Conservation (phyloP, 1,140 invertebrate genomes). For the Eubasilissa regina region DNA sequence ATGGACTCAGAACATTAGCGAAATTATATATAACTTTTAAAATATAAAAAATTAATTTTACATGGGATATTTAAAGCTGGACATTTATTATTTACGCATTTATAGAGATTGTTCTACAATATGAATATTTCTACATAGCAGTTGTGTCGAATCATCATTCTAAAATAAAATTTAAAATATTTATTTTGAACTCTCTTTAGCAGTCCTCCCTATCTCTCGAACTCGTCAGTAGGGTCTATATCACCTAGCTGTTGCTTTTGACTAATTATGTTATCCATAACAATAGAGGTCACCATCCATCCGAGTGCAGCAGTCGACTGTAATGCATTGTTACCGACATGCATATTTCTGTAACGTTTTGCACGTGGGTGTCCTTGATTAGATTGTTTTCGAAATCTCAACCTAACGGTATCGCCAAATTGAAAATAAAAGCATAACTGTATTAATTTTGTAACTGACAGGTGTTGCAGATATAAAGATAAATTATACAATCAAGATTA, state of each 20-base stretch:
- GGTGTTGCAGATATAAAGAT: too few relatives aligned
- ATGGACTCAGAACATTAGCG: too few relatives aligned
- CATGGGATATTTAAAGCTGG: too few relatives aligned
- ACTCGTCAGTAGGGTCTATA: slow-evolving; percentile 13
- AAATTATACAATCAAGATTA: too few relatives aligned
- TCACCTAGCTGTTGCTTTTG: slow-evolving; percentile 30
- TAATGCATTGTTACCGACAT: background rate
- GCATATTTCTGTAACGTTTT: slow-evolving; percentile 8
- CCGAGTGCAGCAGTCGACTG: background rate
- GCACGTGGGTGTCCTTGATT: background rate
- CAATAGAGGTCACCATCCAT: slow-evolving; percentile 18
- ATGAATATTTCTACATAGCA: too few relatives aligned
- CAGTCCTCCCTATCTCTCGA: background rate
- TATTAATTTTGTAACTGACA: too few relatives aligned
- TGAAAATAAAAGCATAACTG: too few relatives aligned
- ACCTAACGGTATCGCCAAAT: background rate
- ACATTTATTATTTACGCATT: too few relatives aligned
- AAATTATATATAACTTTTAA: too few relatives aligned
- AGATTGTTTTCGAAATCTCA: background rate
- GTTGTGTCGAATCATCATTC: too few relatives aligned
- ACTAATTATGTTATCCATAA: slow-evolving; percentile 40
- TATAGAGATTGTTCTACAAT: too few relatives aligned
- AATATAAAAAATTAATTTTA: too few relatives aligned
- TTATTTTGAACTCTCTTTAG: background rate
- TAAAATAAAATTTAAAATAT: background rate